Evolutionary conservation across 2,113 vertebrate species (phyloP).

Genomic region (Ramphastos sulfuratus): DNA sequence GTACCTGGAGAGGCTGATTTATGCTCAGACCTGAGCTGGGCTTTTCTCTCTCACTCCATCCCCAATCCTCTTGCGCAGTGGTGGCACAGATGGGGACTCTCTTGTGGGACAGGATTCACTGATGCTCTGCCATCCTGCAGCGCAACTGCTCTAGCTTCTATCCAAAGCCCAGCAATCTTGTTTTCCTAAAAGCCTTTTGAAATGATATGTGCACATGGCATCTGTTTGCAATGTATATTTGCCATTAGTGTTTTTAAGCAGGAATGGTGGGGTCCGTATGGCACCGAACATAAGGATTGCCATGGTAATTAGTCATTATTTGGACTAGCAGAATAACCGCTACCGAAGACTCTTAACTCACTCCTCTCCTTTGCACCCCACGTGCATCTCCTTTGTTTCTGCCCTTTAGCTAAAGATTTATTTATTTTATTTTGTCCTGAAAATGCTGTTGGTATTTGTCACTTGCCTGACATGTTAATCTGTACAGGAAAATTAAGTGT

Average conservation of each 20-base stretch:
- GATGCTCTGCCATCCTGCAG: slow-evolving; percentile 30
- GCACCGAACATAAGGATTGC: slow-evolving; percentile 66
- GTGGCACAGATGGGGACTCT: slow-evolving; percentile 29
- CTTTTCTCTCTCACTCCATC: not conserved
- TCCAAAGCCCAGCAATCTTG: slow-evolving; percentile 31
- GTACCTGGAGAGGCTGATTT: not conserved
- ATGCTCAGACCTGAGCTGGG: not conserved
- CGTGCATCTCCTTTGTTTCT: not conserved
- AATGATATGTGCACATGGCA: slow-evolving; percentile 55
- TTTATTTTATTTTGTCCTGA: not conserved
- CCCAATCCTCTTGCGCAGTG: not conserved
- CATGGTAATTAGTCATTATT: slow-evolving; percentile 66
- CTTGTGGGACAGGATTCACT: not conserved
- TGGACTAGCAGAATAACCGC: slow-evolving; percentile 62
- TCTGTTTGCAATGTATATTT: slow-evolving; percentile 69
- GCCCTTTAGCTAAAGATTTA: slow-evolving; percentile 10
- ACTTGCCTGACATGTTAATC: not conserved
- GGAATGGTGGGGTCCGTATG: slow-evolving; percentile 53
- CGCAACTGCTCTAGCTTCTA: slow-evolving; percentile 10
- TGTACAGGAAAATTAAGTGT: not conserved
- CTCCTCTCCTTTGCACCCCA: not conserved
- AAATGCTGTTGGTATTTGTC: slow-evolving; percentile 20
- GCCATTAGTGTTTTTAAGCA: slow-evolving; percentile 59
- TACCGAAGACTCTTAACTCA: slow-evolving; percentile 51
- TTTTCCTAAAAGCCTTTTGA: slow-evolving; percentile 57